Conservation (phyloP, 2,888 invertebrate genomes). For the Arrhopalites spinosus region DNA sequence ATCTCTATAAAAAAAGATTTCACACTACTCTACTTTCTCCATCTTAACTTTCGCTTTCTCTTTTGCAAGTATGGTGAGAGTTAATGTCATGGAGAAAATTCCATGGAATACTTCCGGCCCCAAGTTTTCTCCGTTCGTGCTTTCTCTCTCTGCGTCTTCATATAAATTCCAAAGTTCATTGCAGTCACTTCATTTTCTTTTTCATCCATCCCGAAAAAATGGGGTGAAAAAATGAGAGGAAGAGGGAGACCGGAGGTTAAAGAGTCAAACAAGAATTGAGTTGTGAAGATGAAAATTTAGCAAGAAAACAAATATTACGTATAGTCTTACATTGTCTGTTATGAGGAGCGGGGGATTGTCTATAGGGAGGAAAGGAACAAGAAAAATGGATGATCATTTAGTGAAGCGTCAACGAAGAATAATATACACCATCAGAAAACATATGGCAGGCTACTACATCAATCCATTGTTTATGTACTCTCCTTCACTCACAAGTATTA, state of each 20-base stretch:
- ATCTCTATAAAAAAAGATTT: neutral
- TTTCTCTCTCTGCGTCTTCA: neutral
- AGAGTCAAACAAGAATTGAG: neutral
- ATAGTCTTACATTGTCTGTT: too few relatives aligned
- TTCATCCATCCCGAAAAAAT: neutral
- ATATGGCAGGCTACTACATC: neutral
- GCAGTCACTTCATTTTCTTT: neutral
- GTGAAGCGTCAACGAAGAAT: slow-evolving; percentile 9
- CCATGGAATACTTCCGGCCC: slow-evolving; percentile 16
- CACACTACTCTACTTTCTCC: too few relatives aligned
- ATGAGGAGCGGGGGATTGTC: too few relatives aligned
- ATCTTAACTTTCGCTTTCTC: too few relatives aligned
- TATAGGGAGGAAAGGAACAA: neutral
- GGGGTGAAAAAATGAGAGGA: neutral
- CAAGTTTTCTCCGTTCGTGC: neutral
- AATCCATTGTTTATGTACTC: slow-evolving; percentile 1
- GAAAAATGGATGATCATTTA: slow-evolving; percentile 21
- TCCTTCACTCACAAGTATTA: neutral
- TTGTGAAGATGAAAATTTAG: neutral
- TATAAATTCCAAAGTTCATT: slow-evolving; percentile 16
- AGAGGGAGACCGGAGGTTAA: neutral
- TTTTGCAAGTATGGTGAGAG: too few relatives aligned
- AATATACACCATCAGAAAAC: slow-evolving; percentile 8
- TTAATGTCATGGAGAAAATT: neutral
- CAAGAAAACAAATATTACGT: too few relatives aligned